Evolutionary conservation across 2,113 vertebrate species (phyloP).

Genomic region (Tachycineta bicolor): DNA sequence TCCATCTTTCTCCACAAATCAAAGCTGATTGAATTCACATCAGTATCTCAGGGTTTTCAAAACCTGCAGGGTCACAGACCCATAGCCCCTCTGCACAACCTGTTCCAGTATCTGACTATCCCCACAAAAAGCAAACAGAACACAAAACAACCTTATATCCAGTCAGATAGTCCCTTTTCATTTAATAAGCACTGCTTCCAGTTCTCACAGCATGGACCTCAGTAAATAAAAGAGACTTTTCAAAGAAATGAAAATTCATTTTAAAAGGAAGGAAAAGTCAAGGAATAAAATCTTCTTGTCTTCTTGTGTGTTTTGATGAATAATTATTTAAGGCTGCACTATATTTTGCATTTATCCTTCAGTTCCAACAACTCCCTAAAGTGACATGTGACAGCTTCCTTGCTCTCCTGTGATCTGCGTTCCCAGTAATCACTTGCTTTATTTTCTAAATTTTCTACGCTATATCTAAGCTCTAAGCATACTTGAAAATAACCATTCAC

Average conservation of each 20-base stretch:
- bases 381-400: not conserved
- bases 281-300: not conserved
- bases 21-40: not conserved
- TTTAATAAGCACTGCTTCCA: not conserved
- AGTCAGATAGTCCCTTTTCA: not conserved
- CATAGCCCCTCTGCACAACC: not conserved
- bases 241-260: not conserved
- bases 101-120: not conserved
- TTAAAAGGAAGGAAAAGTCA: not conserved
- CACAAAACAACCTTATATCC: not conserved
- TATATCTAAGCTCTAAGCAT: not conserved
- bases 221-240: not conserved
- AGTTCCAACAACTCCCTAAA: not conserved
- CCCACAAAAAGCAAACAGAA: not conserved
- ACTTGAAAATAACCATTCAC: not conserved
- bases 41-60: not conserved
- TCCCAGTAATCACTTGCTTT: not conserved
- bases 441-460: not conserved
- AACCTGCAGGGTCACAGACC: not conserved
- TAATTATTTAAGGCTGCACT: not conserved
- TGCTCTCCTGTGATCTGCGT: not conserved
- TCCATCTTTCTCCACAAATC: not conserved
- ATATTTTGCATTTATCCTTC: not conserved
- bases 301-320: not conserved
- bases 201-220: not conserved